These are phyloP conservation scores for Tiliacea citrago DNA, from an alignment of 2,888 invertebrate genomes.

Conservation along the genomic window DNA sequence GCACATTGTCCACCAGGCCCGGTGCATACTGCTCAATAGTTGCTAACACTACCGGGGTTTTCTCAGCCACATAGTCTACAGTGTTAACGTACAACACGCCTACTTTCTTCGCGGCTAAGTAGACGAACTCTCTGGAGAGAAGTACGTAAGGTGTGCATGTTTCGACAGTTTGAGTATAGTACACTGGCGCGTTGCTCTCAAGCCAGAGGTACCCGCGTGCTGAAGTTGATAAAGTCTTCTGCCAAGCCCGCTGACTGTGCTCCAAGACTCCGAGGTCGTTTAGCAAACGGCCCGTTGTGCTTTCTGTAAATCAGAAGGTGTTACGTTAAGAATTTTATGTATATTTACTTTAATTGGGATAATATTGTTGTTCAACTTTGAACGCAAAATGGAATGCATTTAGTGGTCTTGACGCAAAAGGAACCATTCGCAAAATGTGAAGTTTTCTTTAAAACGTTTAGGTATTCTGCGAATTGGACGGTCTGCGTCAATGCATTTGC, in stretches of 20 bases:
- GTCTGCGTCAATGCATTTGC: constrained; percentile 6
- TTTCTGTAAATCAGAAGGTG: constrained; percentile 85
- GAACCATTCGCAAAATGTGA: too few species aligned
- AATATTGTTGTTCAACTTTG: background rate
- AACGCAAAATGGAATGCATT: background rate
- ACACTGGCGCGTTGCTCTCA: constrained; percentile 93
- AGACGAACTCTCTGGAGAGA: constrained; percentile 90
- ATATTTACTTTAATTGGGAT: constrained; percentile 1
- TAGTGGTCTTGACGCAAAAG: background rate
- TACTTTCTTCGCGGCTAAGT: constrained; percentile 89
- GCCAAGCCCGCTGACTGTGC: constrained; percentile 92
- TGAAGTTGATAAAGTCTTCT: constrained; percentile 90
- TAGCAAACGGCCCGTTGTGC: constrained; percentile 92
- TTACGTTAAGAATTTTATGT: background rate
- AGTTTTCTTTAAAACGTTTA: background rate
- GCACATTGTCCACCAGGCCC: constrained; percentile 92
- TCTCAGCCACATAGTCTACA: constrained; percentile 88
- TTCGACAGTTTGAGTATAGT: constrained; percentile 90
- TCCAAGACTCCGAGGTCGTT: constrained; percentile 92
- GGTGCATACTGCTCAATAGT: constrained; percentile 93
- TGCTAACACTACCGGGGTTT: constrained; percentile 84
- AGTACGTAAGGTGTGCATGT: constrained; percentile 91
- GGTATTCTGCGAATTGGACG: background rate
- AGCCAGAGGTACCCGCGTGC: constrained; percentile 92
- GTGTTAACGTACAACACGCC: constrained; percentile 86